These are phyloP conservation scores for Diplosoma virens DNA, from an alignment of 23 tunicate species.

Conservation along the genomic window DNA sequence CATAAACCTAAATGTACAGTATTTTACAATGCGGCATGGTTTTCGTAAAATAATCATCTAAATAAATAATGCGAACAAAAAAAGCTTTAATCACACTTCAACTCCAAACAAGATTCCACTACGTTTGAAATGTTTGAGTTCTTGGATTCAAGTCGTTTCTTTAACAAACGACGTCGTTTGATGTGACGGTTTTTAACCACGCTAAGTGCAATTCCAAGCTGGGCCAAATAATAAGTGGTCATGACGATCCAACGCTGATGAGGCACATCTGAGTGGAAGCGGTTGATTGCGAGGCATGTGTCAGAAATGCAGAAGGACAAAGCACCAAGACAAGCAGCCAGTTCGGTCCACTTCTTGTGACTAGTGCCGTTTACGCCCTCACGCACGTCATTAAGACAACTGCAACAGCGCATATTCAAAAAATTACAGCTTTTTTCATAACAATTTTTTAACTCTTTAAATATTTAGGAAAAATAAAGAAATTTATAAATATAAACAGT, in stretches of 20 bases:
- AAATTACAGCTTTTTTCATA: not conserved
- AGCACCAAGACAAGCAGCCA: constrained; percentile 83
- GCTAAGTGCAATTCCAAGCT: constrained; percentile 79
- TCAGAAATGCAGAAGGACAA: constrained; percentile 73
- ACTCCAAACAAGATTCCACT: no score
- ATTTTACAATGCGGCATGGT: no score
- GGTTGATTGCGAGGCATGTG: constrained; percentile 75
- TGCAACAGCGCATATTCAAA: not conserved
- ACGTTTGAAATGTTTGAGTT: not conserved
- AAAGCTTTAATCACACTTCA: no score
- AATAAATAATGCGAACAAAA: no score
- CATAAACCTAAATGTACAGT: no score
- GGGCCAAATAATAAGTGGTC: constrained; percentile 91
- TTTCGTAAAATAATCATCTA: no score
- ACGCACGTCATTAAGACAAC: constrained; percentile 54
- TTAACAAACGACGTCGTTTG: constrained; percentile 28
- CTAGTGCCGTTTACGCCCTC: constrained; percentile 82
- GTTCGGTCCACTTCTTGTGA: constrained; percentile 80
- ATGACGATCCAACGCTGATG: constrained; percentile 91
- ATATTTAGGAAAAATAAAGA: no score
- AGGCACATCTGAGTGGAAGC: constrained; percentile 73
- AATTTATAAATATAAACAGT: no score
- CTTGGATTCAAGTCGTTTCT: constrained; percentile 40
- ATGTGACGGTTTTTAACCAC: constrained; percentile 81
- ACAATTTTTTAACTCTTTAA: no score